Evolutionary conservation across 2,113 vertebrate genomes (phyloP).

Genomic region (Capreolus pygargus): DNA sequence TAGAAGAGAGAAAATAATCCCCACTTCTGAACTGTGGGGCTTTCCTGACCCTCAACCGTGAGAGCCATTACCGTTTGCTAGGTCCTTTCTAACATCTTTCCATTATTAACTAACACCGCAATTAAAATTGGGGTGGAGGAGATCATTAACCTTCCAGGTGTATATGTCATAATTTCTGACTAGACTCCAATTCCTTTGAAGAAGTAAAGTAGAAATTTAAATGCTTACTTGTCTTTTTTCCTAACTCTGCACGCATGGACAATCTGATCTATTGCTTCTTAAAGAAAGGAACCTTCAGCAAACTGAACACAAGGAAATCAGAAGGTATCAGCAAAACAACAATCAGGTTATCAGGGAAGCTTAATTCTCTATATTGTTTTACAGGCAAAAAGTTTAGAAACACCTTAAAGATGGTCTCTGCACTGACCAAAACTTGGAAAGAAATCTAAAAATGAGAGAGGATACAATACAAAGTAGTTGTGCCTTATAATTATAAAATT

Average conservation of each 20-base stretch:
- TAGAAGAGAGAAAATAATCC: neutral
- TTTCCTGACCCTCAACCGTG: neutral
- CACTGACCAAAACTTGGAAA: neutral
- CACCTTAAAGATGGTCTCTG: neutral
- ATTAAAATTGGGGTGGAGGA: neutral
- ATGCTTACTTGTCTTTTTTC: neutral
- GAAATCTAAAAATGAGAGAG: neutral
- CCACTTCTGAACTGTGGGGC: neutral
- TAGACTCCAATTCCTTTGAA: neutral
- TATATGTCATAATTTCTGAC: neutral
- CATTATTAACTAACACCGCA: neutral
- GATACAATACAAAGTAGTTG: neutral
- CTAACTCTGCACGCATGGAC: neutral
- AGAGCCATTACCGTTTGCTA: neutral
- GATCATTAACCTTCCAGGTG: neutral
- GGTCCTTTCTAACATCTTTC: neutral
- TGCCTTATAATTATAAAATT: neutral
- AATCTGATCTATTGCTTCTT: neutral
- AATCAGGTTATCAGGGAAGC: neutral
- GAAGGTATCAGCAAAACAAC: neutral
- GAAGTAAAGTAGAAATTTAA: neutral
- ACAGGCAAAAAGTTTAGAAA: neutral
- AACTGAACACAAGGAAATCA: neutral
- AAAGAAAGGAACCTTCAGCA: neutral
- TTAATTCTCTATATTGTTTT: neutral